Evolutionary conservation across 2,113 vertebrate genomes (phyloP).

Genomic region (Lutjanus erythropterus): DNA sequence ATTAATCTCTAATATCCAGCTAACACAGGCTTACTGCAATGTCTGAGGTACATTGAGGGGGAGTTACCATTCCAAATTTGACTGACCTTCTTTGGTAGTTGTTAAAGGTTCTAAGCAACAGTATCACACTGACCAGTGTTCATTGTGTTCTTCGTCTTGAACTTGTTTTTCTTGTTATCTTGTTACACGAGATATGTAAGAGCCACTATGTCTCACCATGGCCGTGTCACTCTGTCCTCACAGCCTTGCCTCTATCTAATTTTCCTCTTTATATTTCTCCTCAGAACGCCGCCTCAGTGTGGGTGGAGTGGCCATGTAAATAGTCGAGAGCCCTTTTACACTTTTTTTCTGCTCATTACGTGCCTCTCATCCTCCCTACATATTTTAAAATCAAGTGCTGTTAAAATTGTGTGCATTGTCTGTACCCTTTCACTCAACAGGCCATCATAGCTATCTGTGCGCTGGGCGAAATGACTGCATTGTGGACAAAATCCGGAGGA

Average conservation of each 20-base stretch:
- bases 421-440: conserved; percentile 78
- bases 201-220: conserved; percentile 79
- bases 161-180: conserved; percentile 81
- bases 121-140: conserved; percentile 76
- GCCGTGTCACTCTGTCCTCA: conserved; percentile 84
- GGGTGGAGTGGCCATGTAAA: conserved; percentile 36
- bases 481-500: conserved; percentile 98
- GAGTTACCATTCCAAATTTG: conserved; percentile 1
- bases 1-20: neutral
- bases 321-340: conserved; percentile 42
- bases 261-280: conserved; percentile 44
- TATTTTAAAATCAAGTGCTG: conserved; percentile 33
- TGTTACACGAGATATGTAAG: conserved; percentile 71
- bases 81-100: conserved; percentile 61
- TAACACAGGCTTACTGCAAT: neutral
- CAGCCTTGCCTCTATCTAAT: conserved; percentile 76
- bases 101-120: conserved; percentile 64
- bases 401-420: conserved; percentile 40
- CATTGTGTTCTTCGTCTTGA: conserved; percentile 68
- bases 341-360: conserved; percentile 36
- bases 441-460: conserved; percentile 97
- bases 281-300: conserved; percentile 22
- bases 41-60: neutral
- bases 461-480: conserved; percentile 99
- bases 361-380: conserved; percentile 5